Evolutionary conservation across 30 jellyfish, hydroid and myxozoan genomes (phyloP).

Genomic region (Chrysaora quinquecirrha): DNA sequence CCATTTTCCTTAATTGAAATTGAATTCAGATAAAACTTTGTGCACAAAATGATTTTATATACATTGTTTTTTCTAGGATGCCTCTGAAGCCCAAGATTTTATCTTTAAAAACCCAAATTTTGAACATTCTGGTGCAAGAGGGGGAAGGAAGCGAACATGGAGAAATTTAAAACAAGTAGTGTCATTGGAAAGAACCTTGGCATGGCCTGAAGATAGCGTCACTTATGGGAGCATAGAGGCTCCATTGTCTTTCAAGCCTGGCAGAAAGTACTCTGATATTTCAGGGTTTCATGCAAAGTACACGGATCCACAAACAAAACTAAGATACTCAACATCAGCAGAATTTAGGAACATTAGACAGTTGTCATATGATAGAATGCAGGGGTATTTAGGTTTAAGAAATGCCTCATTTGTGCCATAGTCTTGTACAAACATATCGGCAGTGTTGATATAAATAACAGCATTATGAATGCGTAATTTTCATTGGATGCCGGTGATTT

Average conservation of each 20-base stretch:
- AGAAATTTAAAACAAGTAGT: conserved; percentile 76
- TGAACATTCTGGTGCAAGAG: conserved; percentile 80
- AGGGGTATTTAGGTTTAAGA: conserved; percentile 83
- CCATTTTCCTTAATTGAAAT: not conserved
- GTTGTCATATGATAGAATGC: conserved; percentile 89
- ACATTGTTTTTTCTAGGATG: conserved; percentile 19
- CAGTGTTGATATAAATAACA: too few species aligned
- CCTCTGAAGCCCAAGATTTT: conserved; percentile 22
- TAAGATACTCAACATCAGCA: conserved; percentile 69
- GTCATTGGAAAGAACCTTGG: conserved; percentile 70
- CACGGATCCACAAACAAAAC: conserved; percentile 91
- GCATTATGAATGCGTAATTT: too few species aligned
- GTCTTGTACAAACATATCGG: too few species aligned
- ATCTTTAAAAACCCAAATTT: conserved; percentile 55
- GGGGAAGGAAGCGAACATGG: conserved; percentile 87
- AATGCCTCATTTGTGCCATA: conserved; percentile 77
- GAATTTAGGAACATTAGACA: conserved; percentile 79
- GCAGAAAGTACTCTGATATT: conserved; percentile 87
- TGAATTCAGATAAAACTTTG: too few species aligned
- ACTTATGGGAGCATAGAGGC: conserved; percentile 85
- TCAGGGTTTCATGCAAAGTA: conserved; percentile 91
- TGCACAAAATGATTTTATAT: too few species aligned
- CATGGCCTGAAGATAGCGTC: conserved; percentile 70
- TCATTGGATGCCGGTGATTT: too few species aligned
- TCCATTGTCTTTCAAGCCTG: conserved; percentile 96